Conservation (phyloP, 2,113 vertebrate species). For the Astur gentilis region DNA sequence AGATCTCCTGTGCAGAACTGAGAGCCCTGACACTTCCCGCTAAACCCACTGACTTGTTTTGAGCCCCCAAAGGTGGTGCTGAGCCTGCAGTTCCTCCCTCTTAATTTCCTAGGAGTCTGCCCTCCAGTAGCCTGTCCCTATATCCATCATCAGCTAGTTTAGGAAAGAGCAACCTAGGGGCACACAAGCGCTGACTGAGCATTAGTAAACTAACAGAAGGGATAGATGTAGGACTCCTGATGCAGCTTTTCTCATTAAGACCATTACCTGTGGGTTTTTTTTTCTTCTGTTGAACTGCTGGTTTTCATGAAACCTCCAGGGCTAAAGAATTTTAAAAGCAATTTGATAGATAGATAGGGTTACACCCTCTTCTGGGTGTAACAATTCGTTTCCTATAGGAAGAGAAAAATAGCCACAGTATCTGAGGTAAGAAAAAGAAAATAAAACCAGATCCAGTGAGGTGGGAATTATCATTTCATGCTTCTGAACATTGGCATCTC, state of each 20-base stretch:
- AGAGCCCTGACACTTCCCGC: neutral
- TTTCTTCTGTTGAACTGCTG: neutral
- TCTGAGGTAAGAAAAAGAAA: constrained; percentile 33
- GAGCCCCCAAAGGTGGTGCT: neutral
- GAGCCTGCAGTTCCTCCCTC: neutral
- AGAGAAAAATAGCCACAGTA: neutral
- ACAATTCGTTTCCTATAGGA: neutral
- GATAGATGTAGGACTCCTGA: neutral
- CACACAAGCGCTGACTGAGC: neutral
- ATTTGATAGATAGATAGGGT: neutral
- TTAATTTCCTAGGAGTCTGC: neutral
- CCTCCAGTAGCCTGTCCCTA: neutral
- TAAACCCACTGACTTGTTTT: neutral
- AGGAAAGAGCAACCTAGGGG: neutral
- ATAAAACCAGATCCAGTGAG: neutral
- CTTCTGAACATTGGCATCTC: neutral
- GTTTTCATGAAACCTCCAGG: neutral
- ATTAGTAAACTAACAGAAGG: neutral
- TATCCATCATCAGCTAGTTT: neutral
- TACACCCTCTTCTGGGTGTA: neutral
- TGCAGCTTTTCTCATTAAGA: neutral
- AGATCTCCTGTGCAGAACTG: neutral
- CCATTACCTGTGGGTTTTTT: neutral
- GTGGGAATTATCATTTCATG: constrained; percentile 11
- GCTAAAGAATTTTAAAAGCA: neutral